These are phyloP conservation scores for Tenodera sinensis DNA, from an alignment of 2,888 invertebrate genomes.

Conservation along the genomic window DNA sequence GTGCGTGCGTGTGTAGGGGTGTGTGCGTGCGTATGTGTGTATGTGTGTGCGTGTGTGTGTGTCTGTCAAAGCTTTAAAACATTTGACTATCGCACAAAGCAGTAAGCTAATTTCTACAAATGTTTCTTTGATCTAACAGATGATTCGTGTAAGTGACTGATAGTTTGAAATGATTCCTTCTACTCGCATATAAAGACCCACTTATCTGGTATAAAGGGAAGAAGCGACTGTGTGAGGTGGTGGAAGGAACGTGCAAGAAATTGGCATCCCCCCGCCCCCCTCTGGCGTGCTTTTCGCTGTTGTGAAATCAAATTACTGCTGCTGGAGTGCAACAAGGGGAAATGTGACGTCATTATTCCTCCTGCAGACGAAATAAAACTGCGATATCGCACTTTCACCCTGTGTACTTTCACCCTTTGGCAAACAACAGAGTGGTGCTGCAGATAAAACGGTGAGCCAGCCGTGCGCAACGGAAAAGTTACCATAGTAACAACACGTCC, in stretches of 20 bases:
- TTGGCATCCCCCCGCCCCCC: not conserved
- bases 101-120: too few relatives aligned
- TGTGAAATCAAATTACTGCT: not conserved
- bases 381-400: not conserved
- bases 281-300: not conserved
- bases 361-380: not conserved
- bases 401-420: not conserved
- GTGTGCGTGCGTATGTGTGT: too few relatives aligned
- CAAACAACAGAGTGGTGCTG: not conserved
- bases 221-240: not conserved
- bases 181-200: too few relatives aligned
- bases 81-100: too few relatives aligned
- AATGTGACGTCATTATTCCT: not conserved
- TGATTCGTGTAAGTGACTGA: too few relatives aligned
- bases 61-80: too few relatives aligned
- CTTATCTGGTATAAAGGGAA: not conserved
- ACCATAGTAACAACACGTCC: not conserved
- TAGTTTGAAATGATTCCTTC: too few relatives aligned
- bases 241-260: not conserved
- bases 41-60: too few relatives aligned
- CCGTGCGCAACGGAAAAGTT: not conserved
- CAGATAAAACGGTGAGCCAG: not conserved
- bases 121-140: too few relatives aligned
- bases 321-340: not conserved
- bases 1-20: too few relatives aligned